A percentile compares a stretch with the other conserved stretches of the same genome.
Conservation (phyloP, 1,140 invertebrate species). For the Lordiphosa collinella region DNA sequence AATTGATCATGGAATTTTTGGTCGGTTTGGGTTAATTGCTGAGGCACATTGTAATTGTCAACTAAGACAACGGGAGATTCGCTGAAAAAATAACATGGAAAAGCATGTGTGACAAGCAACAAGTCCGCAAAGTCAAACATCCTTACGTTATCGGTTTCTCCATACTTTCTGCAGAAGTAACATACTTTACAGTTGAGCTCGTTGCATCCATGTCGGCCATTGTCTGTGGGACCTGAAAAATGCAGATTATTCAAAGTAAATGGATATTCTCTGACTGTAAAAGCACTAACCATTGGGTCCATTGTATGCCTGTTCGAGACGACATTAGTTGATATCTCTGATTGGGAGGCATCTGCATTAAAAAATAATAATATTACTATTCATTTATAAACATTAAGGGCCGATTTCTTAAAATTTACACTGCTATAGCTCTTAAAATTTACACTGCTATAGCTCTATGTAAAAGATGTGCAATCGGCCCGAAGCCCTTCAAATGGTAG, state of each 20-base stretch:
- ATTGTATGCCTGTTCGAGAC: background rate
- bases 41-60: slow-evolving; percentile 38
- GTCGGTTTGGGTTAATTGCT: slow-evolving; percentile 38
- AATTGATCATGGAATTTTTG: slow-evolving; percentile 50
- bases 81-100: slow-evolving; percentile 9
- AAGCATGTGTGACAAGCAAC: too few species aligned
- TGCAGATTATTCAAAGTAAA: background rate
- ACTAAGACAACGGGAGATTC: slow-evolving; percentile 34
- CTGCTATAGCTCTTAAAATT: too few species aligned
- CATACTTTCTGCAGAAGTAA: slow-evolving; percentile 31
- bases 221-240: slow-evolving; percentile 26
- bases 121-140: background rate
- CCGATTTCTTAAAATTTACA: too few species aligned
- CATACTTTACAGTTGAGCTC: slow-evolving; percentile 32
- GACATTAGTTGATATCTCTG: background rate
- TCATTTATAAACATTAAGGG: too few species aligned
- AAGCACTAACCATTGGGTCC: background rate
- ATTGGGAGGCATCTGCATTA: background rate
- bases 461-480: too few species aligned
- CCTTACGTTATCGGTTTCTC: slow-evolving; percentile 41
- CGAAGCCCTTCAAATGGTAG: too few species aligned
- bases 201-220: slow-evolving; percentile 38
- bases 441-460: too few species aligned
- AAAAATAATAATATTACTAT: background rate
- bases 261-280: too few species aligned